A percentile compares a stretch with the other conserved stretches of the same genome.
Conservation (phyloP, 1,140 invertebrate species). For the Bombus difficillimus region DNA sequence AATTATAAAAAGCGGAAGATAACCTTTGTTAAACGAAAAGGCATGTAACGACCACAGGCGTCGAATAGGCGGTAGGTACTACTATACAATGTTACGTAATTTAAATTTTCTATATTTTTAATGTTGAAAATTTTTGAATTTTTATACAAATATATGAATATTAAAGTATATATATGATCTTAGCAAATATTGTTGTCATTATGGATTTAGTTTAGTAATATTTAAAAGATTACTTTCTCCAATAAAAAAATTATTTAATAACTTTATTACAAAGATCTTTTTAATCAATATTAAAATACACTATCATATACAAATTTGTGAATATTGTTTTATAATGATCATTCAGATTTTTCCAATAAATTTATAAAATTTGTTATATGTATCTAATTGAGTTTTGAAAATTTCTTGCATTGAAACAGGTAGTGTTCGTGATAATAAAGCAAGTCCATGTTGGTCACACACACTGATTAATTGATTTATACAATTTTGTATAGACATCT, state of each 20-base stretch:
- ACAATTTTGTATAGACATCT: constrained; percentile 77
- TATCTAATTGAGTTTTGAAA: constrained; percentile 77
- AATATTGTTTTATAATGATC: background rate
- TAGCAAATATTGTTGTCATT: background rate
- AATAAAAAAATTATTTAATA: background rate
- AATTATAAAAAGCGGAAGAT: background rate
- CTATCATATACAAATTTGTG: background rate
- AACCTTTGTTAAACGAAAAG: background rate
- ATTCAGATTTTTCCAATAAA: constrained; percentile 80
- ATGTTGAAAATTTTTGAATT: background rate
- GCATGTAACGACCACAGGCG: background rate
- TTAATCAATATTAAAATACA: background rate
- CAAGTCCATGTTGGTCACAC: constrained; percentile 79
- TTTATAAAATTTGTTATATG: constrained; percentile 81
- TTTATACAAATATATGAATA: background rate
- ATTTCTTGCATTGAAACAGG: constrained; percentile 77
- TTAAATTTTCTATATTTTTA: background rate
- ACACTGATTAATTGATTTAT: constrained; percentile 77
- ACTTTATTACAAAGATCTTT: background rate
- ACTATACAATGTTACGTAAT: background rate
- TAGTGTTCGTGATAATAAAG: constrained; percentile 77
- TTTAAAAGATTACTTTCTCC: background rate
- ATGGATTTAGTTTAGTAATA: background rate
- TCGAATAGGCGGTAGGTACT: background rate
- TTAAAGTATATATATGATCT: background rate